Conservation (phyloP, 2,113 vertebrate species). For the Aleadryas rufinucha region DNA sequence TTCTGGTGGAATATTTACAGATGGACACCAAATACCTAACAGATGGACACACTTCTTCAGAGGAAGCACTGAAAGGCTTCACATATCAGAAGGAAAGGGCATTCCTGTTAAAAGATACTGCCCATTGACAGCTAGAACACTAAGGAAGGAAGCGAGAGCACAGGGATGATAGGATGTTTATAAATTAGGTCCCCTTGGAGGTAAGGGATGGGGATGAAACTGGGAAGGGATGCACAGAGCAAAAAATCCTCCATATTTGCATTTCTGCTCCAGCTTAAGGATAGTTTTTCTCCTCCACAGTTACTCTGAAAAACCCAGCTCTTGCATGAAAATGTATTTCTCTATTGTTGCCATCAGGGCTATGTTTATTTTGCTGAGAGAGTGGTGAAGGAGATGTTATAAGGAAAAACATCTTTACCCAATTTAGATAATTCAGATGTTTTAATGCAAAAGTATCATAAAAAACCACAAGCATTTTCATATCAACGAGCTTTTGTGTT, state of each 20-base stretch:
- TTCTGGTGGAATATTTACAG: neutral
- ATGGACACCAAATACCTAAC: neutral
- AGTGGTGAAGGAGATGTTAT: neutral
- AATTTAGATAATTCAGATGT: neutral
- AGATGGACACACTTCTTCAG: neutral
- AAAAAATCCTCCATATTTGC: neutral
- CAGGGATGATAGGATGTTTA: neutral
- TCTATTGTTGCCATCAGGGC: neutral
- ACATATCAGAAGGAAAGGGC: neutral
- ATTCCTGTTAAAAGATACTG: neutral
- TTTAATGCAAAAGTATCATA: neutral
- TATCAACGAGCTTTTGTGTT: neutral
- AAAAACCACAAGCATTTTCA: neutral
- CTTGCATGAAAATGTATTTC: neutral
- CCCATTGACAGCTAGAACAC: neutral
- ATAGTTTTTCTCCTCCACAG: neutral
- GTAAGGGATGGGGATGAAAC: neutral
- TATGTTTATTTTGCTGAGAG: neutral
- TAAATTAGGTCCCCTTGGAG: neutral
- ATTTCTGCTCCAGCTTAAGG: neutral
- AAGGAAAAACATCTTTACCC: neutral
- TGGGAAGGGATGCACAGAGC: neutral
- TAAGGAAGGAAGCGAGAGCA: neutral
- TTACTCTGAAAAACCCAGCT: neutral
- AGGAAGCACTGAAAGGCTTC: neutral